Percentiles rank a stretch among this genome's conserved stretches.
Evolutionary conservation across 1,140 invertebrate genomes (phyloP).

Genomic region (Berghia stephanieae): DNA sequence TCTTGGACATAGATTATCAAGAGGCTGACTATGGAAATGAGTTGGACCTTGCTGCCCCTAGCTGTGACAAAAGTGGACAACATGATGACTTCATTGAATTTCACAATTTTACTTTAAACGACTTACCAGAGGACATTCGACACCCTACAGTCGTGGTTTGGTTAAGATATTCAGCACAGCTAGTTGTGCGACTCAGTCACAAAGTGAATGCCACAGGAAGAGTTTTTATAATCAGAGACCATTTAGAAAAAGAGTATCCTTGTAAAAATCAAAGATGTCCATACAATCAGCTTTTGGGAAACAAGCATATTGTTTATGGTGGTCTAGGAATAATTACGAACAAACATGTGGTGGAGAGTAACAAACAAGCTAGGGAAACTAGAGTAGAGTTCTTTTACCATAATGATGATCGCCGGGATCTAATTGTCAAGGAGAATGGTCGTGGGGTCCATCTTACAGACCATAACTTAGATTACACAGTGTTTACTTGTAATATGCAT

Average conservation of each 20-base stretch:
- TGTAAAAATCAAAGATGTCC: constrained; percentile 3
- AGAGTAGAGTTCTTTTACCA: constrained; percentile 29
- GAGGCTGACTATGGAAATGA: not conserved
- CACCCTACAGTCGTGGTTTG: constrained; percentile 2
- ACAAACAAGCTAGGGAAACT: not conserved
- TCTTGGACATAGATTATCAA: constrained; percentile 5
- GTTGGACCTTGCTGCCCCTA: constrained; percentile 1
- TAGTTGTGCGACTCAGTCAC: constrained; percentile 6
- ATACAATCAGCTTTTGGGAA: not conserved
- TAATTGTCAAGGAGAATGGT: not conserved
- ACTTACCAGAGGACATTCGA: not conserved
- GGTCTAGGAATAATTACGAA: constrained; percentile 28
- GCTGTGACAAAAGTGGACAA: constrained; percentile 17
- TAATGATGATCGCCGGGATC: not conserved
- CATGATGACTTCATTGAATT: constrained; percentile 18
- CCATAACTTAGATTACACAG: constrained; percentile 4
- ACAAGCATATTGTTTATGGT: not conserved
- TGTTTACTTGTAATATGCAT: constrained; percentile 23
- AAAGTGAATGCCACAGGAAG: constrained; percentile 19
- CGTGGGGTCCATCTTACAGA: not conserved
- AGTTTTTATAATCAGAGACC: not conserved
- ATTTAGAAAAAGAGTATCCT: not conserved
- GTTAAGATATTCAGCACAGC: constrained; percentile 1
- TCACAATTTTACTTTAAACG: not conserved
- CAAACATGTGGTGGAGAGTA: constrained; percentile 18